Conservation (phyloP, 2,797 vertebrate species). For the Sebastes cheni region DNA sequence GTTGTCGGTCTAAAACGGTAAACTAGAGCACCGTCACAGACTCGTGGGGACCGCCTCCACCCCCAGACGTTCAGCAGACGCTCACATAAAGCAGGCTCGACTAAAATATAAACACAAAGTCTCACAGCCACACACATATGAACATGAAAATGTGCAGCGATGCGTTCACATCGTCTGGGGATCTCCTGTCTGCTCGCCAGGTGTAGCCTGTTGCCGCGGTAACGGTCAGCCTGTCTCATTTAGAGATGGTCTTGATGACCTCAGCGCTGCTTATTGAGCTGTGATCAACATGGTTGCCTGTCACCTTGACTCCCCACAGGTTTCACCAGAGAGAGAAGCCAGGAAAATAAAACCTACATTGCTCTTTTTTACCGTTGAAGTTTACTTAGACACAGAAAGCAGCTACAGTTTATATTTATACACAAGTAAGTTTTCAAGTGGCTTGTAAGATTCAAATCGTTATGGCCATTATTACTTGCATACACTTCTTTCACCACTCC, state of each 20-base stretch:
- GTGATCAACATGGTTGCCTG: constrained; percentile 61
- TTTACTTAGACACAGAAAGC: not conserved
- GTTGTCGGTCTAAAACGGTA: not conserved
- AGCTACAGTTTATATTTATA: not conserved
- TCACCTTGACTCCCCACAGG: constrained; percentile 42
- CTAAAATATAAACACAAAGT: not conserved
- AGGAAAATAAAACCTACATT: not conserved
- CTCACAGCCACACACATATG: not conserved
- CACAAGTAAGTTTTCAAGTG: not conserved
- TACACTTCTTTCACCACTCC: not conserved
- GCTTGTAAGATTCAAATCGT: not conserved
- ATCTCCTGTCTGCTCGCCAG: constrained; percentile 39
- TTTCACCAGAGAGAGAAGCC: not conserved
- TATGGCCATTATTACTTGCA: not conserved
- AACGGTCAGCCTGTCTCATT: constrained; percentile 64
- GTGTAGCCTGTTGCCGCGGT: constrained; percentile 71
- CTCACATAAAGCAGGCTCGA: not conserved
- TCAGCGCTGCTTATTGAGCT: constrained; percentile 52
- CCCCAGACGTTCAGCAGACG: not conserved
- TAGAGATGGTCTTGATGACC: constrained; percentile 61
- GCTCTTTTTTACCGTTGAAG: not conserved
- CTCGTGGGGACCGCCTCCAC: not conserved
- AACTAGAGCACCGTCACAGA: constrained; percentile 10
- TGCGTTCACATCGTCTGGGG: constrained; percentile 22
- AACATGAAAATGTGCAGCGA: not conserved